Conservation (phyloP, 2,888 invertebrate genomes). For the Pecten maximus region DNA sequence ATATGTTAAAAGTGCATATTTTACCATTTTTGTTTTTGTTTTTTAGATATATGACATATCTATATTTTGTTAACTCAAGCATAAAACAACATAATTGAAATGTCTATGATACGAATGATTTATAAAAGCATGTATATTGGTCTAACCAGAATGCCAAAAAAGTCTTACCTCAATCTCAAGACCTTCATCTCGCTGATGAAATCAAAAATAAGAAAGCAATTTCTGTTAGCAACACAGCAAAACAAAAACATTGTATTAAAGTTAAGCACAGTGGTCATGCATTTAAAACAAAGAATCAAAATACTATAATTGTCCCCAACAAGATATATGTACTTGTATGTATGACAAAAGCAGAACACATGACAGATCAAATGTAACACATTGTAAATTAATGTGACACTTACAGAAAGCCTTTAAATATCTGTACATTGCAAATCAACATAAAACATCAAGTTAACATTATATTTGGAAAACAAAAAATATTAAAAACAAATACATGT, state of each 20-base stretch:
- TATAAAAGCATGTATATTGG: not conserved
- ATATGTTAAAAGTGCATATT: too few relatives aligned
- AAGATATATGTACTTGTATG: not conserved
- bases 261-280: not conserved
- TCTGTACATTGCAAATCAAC: not conserved
- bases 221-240: slow-evolving; percentile 25
- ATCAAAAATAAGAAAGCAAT: slow-evolving; percentile 16
- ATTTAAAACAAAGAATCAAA: not conserved
- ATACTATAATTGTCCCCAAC: not conserved
- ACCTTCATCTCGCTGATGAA: slow-evolving; percentile 29
- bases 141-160: not conserved
- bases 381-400: too few relatives aligned
- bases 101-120: too few relatives aligned
- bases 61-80: too few relatives aligned
- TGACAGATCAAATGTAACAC: not conserved
- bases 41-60: too few relatives aligned
- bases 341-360: not conserved
- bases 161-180: slow-evolving; percentile 12
- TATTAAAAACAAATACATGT: too few relatives aligned
- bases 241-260: not conserved
- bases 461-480: too few relatives aligned
- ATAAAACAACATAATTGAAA: too few relatives aligned
- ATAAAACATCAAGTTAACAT: not conserved
- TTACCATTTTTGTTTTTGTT: too few relatives aligned
- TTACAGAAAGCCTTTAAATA: not conserved